These are phyloP conservation scores for Cacatua alba DNA, from an alignment of 2,113 vertebrate species.

Conservation along the genomic window DNA sequence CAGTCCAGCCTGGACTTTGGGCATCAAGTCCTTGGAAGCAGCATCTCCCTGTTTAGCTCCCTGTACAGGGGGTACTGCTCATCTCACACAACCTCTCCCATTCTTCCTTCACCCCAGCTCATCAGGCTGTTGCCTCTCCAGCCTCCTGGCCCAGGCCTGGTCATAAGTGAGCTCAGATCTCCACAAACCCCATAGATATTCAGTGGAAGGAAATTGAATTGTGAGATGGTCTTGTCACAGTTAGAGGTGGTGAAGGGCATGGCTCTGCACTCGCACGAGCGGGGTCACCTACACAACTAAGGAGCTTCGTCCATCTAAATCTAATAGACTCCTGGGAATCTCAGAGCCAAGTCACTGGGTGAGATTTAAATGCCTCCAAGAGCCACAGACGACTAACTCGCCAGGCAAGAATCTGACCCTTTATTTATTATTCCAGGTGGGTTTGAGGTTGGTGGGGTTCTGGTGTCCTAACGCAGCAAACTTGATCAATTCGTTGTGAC, in stretches of 20 bases:
- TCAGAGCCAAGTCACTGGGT: background rate
- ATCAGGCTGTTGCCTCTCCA: background rate
- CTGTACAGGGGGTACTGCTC: fast-evolving
- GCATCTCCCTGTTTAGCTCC: background rate
- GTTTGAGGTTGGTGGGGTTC: background rate
- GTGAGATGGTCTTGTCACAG: background rate
- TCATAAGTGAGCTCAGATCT: background rate
- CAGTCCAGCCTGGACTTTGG: background rate
- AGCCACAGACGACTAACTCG: background rate
- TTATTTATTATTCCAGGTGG: background rate
- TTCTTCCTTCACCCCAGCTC: background rate
- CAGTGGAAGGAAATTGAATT: background rate
- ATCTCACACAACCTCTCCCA: background rate
- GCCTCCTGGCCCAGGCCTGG: background rate
- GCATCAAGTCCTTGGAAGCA: background rate
- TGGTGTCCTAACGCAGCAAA: background rate
- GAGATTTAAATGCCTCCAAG: background rate
- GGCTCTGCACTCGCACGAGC: background rate
- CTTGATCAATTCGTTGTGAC: background rate
- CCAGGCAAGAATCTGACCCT: background rate
- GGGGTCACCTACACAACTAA: background rate
- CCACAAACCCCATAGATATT: background rate
- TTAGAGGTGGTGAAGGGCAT: background rate
- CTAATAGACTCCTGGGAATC: background rate
- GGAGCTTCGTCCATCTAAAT: background rate